phyloP scores from a whole-genome alignment of 2,888 invertebrate species.

The Himalopsyche anomala region DNA sequence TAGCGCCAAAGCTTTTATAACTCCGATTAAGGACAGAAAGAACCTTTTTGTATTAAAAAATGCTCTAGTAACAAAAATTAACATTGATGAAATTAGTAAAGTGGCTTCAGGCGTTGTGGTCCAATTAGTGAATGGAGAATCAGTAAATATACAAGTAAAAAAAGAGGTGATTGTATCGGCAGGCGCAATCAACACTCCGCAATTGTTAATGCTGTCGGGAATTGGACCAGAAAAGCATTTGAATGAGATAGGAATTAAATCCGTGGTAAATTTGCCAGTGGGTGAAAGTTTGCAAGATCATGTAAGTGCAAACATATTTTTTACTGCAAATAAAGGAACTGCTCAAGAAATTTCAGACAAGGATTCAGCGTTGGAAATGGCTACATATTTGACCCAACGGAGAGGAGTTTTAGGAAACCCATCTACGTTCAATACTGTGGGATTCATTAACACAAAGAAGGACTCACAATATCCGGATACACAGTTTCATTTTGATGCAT shows the following conservation, averaged over 20 bases:
- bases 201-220: slow-evolving; percentile 74
- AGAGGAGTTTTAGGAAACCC: slow-evolving; percentile 79
- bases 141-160: slow-evolving; percentile 67
- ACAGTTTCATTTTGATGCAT: slow-evolving; percentile 66
- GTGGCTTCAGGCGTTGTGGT: slow-evolving; percentile 69
- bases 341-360: background rate
- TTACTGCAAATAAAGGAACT: slow-evolving; percentile 66
- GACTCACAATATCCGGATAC: slow-evolving; percentile 72
- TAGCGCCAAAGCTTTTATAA: slow-evolving; percentile 76
- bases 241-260: slow-evolving; percentile 68
- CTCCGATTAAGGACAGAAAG: slow-evolving; percentile 67
- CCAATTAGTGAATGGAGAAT: slow-evolving; percentile 67
- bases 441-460: slow-evolving; percentile 80
- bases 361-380: background rate
- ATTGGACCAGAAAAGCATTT: slow-evolving; percentile 72
- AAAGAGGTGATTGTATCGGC: slow-evolving; percentile 75
- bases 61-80: slow-evolving; percentile 71
- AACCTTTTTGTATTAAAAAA: slow-evolving; percentile 69
- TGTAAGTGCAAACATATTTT: slow-evolving; percentile 68
- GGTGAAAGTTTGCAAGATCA: slow-evolving; percentile 74
- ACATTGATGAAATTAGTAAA: slow-evolving; percentile 71
- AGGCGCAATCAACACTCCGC: slow-evolving; percentile 73
- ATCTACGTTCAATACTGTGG: slow-evolving; percentile 81
- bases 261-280: slow-evolving; percentile 72
- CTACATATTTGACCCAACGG: slow-evolving; percentile 63